phyloP scores from a whole-genome alignment of 2,113 vertebrate species.

The Larimichthys crocea region DNA sequence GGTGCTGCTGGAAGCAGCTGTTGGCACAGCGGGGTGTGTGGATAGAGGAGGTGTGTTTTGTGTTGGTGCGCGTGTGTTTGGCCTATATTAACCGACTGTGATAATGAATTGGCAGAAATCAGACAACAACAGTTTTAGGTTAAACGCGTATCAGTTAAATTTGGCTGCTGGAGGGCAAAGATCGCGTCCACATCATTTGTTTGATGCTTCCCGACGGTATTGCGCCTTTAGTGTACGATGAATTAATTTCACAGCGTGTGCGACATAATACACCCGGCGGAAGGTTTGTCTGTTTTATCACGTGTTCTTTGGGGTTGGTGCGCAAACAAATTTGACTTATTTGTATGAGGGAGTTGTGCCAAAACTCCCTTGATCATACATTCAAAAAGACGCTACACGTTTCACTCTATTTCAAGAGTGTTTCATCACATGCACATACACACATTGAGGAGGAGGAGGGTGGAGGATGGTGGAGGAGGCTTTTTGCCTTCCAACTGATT shows the following conservation, averaged over 20 bases:
- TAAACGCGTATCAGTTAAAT: background rate
- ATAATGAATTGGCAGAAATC: constrained; percentile 38
- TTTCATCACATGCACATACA: constrained; percentile 73
- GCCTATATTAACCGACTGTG: constrained; percentile 31
- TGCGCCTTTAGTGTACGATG: background rate
- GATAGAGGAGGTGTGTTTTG: constrained; percentile 50
- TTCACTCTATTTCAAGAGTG: constrained; percentile 75
- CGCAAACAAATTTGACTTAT: constrained; percentile 48
- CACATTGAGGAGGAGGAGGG: constrained; percentile 1
- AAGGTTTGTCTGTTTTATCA: constrained; percentile 13
- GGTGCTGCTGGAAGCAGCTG: constrained; percentile 78
- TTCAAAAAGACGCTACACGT: constrained; percentile 68
- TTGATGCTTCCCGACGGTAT: constrained; percentile 13
- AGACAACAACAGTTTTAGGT: constrained; percentile 8
- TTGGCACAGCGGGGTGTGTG: constrained; percentile 73
- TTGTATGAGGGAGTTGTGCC: constrained; percentile 60
- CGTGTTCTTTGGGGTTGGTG: constrained; percentile 15
- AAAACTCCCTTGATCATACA: constrained; percentile 73
- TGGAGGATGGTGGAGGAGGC: background rate
- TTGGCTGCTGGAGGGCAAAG: constrained; percentile 17
- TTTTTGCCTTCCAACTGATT: constrained; percentile 68
- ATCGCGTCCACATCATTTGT: constrained; percentile 47
- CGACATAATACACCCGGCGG: background rate
- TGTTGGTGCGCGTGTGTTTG: constrained; percentile 46
- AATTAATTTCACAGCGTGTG: constrained; percentile 9